These are phyloP conservation scores for Sceliomorpha sp. DNA, from an alignment of 2,888 invertebrate genomes.

Conservation along the genomic window DNA sequence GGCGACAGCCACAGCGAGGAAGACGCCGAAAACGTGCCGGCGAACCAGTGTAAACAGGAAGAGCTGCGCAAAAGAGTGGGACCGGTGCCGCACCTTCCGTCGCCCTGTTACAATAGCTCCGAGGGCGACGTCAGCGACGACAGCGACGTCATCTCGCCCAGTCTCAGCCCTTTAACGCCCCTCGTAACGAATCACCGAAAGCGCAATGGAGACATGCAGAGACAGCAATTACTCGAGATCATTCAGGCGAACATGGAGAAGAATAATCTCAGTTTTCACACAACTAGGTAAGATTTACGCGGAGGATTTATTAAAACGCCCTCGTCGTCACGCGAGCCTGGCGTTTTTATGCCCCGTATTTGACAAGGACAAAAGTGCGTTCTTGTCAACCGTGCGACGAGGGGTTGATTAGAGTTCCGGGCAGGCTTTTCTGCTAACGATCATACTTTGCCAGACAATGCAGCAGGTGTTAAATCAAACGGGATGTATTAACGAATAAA, in stretches of 20 bases:
- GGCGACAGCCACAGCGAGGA: slow-evolving; percentile 80
- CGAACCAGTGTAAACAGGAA: slow-evolving; percentile 74
- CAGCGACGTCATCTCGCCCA: slow-evolving; percentile 71
- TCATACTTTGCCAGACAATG: no score
- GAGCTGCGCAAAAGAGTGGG: slow-evolving; percentile 74
- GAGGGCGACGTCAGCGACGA: slow-evolving; percentile 77
- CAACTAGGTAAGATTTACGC: slow-evolving; percentile 88
- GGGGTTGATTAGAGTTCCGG: no score
- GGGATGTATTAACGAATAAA: no score
- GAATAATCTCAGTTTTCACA: slow-evolving; percentile 92
- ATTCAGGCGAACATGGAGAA: slow-evolving; percentile 96
- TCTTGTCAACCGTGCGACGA: no score
- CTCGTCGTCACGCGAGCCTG: no score
- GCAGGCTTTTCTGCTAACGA: no score
- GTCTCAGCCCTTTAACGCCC: slow-evolving; percentile 76
- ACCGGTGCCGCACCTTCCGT: slow-evolving; percentile 73
- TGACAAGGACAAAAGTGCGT: no score
- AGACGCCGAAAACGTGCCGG: slow-evolving; percentile 74
- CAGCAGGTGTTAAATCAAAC: no score
- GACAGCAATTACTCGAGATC: slow-evolving; percentile 91
- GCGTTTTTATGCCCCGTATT: no score
- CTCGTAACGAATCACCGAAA: slow-evolving; percentile 82
- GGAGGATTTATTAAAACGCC: no score
- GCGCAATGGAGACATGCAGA: slow-evolving; percentile 87
- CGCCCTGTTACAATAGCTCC: slow-evolving; percentile 76